Evolutionary conservation across 2,113 vertebrate species (phyloP), one percentile per base, ranked within the genome.

Genomic region (Leuciscus idus): DNA sequence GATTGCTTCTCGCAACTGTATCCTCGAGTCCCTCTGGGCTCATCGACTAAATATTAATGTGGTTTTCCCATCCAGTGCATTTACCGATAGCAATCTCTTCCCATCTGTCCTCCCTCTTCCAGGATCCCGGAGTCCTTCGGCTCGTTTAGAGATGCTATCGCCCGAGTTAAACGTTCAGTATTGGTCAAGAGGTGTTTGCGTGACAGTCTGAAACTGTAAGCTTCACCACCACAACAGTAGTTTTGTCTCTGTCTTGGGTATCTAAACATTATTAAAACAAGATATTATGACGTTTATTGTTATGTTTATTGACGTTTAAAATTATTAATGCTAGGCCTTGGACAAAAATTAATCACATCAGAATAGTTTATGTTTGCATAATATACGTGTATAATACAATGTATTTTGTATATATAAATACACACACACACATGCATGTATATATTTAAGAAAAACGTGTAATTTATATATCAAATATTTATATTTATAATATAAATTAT

Each of bases 1-100:
- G 95, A 95, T 95, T 95, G 95, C 94, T 93, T 93, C 90, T 94
- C 93, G 95, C 95, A 94, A 92, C 90, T 79, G 92, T 92, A 59
- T 87, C 74, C 83, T 81, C 62, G 30, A 52, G 68, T 61, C 62
- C 83, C 73, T 48, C 28, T 74, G 66, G 66, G 86, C 62, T 74
- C 43, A 68, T 59, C 57, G 19, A 62, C 79, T 87, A 74, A 68
- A 89, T 70, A 70, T 62, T 72, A 64, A 66, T 77, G 81, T 81
- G 84, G 43, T 88, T 84, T 84, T 62, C 84, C 79, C 64, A 87
- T 90, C 89, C 89, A 90, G 87, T 90, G 89, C 85, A 85, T 87
- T 39, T 68, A 81, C 73, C 62, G 80, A 83, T 62, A 77, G 36
- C 28, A 70, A 81, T 52, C 28, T 59, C 59, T 23, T 62, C 73